Evolutionary conservation across 2,113 vertebrate genomes (phyloP).

Genomic region (Pteropus alecto): DNA sequence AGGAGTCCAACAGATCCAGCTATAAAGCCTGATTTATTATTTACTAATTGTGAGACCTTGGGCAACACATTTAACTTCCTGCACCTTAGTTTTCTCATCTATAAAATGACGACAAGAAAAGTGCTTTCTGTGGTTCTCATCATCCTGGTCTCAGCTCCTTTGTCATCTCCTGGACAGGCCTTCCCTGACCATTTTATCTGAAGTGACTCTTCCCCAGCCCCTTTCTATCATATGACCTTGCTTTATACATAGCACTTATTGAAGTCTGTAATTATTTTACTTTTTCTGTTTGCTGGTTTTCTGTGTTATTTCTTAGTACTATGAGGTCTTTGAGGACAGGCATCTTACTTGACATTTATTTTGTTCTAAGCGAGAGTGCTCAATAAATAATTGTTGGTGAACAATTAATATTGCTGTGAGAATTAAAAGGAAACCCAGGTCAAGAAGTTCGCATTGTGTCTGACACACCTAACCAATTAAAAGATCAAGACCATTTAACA

Average conservation of each 20-base stretch:
- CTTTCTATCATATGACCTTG: neutral
- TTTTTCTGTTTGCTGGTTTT: neutral
- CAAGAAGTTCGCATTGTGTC: neutral
- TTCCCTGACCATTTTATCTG: neutral
- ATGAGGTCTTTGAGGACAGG: neutral
- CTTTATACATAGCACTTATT: neutral
- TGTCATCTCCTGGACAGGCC: neutral
- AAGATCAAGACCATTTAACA: neutral
- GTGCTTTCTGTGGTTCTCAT: neutral
- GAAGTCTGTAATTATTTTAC: neutral
- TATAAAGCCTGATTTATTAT: neutral
- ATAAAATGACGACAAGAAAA: neutral
- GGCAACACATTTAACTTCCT: neutral
- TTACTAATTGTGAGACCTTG: neutral
- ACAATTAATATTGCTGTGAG: neutral
- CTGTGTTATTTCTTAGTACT: neutral
- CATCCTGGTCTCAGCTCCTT: neutral
- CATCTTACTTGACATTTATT: neutral
- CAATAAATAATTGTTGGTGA: neutral
- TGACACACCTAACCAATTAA: neutral
- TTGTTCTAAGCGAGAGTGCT: neutral
- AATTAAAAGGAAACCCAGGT: neutral
- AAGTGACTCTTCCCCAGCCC: neutral
- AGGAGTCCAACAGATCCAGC: neutral
- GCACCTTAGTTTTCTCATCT: constrained; percentile 23